Conservation (phyloP, 1,140 invertebrate species). For the Bactericera cockerelli region DNA sequence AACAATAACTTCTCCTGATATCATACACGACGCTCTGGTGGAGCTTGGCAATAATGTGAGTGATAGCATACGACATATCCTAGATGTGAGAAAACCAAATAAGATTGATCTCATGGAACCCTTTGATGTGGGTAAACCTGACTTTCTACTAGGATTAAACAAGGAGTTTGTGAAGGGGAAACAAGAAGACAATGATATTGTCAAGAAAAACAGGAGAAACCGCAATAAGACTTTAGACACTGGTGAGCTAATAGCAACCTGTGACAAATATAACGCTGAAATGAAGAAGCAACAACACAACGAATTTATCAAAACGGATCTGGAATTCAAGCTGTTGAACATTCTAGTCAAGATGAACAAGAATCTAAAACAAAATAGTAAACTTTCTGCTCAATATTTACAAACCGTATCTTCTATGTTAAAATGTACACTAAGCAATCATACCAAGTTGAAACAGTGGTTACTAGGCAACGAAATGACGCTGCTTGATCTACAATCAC, state of each 20-base stretch:
- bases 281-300: not conserved
- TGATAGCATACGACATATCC: slow-evolving; percentile 26
- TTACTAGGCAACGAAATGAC: not conserved
- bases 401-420: not conserved
- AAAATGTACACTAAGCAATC: not conserved
- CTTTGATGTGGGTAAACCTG: slow-evolving; percentile 5
- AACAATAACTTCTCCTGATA: slow-evolving; percentile 20
- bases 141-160: not conserved
- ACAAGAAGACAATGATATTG: not conserved
- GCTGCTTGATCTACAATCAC: not conserved
- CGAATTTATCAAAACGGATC: not conserved
- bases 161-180: not conserved
- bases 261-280: not conserved
- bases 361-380: slow-evolving; percentile 4
- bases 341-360: not conserved
- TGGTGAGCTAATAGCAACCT: not conserved
- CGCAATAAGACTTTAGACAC: not conserved
- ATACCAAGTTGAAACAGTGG: not conserved
- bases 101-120: not conserved
- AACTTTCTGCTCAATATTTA: slow-evolving; percentile 4
- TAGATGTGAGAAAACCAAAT: slow-evolving; percentile 7
- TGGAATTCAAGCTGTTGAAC: not conserved
- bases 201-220: slow-evolving; percentile 5
- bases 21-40: slow-evolving; percentile 31
- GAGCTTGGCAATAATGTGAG: slow-evolving; percentile 32